Percentiles rank a stretch among this genome's conserved stretches.
Evolutionary conservation across 2,113 vertebrate species (phyloP).

Genomic region (Numenius arquata): DNA sequence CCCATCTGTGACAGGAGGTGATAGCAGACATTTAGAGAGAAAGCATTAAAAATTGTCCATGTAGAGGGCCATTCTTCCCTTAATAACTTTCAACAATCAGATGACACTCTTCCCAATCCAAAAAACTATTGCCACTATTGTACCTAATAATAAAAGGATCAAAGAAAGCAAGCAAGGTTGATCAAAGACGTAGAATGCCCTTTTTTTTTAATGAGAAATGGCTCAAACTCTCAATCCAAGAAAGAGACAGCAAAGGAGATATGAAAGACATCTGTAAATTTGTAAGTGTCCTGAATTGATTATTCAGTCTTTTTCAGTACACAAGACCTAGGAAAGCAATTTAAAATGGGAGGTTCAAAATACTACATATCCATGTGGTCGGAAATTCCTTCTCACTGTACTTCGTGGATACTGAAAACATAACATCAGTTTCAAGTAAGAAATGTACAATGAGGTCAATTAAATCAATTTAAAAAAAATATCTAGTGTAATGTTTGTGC

Average conservation of each 20-base stretch:
- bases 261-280: background rate
- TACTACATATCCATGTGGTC: background rate
- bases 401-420: background rate
- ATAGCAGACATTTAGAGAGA: background rate
- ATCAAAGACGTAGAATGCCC: background rate
- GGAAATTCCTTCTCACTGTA: background rate
- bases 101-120: background rate
- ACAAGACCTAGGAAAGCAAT: background rate
- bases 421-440: background rate
- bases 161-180: background rate
- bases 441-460: background rate
- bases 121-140: background rate
- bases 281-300: background rate
- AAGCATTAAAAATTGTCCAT: background rate
- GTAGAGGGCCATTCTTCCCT: background rate
- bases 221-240: background rate
- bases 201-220: background rate
- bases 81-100: background rate
- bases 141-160: background rate
- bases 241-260: background rate
- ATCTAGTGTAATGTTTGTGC: background rate
- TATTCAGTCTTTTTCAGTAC: background rate
- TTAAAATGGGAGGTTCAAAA: background rate
- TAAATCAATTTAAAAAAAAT: background rate
- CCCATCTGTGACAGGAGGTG: fast-evolving